phyloP scores from a whole-genome alignment of 53 echinoderm and acorn worm species.

The Zoroaster sp. region DNA sequence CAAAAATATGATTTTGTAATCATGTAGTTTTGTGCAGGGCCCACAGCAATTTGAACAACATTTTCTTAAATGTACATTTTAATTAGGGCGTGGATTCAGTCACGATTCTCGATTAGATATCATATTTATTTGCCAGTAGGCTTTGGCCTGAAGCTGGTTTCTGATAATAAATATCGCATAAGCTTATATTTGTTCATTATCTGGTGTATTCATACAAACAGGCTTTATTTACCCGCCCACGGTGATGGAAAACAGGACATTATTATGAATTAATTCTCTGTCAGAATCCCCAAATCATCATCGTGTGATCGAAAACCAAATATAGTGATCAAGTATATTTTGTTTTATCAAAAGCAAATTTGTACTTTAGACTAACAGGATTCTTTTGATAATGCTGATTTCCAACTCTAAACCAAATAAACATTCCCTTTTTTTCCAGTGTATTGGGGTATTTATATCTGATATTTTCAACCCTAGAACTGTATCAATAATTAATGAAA shows the following conservation, averaged over 20 bases:
- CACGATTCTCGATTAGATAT: not conserved
- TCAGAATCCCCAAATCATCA: not conserved
- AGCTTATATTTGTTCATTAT: not conserved
- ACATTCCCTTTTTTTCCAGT: too few species aligned
- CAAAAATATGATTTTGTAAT: too few species aligned
- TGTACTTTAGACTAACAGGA: not conserved
- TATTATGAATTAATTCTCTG: not conserved
- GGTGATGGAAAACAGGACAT: not conserved
- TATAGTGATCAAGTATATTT: not conserved
- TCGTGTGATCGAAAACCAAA: not conserved
- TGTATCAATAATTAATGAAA: too few species aligned
- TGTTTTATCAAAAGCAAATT: not conserved
- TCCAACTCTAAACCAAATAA: too few species aligned
- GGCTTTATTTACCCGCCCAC: not conserved
- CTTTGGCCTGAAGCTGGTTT: not conserved
- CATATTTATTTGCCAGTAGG: not conserved
- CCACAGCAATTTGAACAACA: not conserved
- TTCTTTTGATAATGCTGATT: too few species aligned
- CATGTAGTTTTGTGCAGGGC: too few species aligned
- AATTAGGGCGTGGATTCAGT: not conserved
- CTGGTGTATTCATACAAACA: not conserved
- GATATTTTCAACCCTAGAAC: too few species aligned
- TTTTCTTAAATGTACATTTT: not conserved
- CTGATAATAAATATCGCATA: not conserved
- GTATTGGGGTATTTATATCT: too few species aligned